Conservation (phyloP, 2,113 vertebrate genomes). For the Notarius quadriscutis region DNA sequence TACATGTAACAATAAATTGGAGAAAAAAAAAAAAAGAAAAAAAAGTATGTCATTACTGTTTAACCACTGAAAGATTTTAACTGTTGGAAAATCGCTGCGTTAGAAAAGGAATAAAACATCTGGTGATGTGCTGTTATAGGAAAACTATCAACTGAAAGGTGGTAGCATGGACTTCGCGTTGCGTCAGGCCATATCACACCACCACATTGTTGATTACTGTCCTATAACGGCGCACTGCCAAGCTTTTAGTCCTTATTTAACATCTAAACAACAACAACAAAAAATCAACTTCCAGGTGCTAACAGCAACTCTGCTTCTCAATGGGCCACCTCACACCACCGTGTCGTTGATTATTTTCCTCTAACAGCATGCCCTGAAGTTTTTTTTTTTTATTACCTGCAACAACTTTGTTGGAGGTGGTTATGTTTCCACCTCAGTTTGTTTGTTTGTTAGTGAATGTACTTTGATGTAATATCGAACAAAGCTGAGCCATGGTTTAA, state of each 20-base stretch:
- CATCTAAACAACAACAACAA: not conserved
- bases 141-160: not conserved
- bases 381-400: too few species aligned
- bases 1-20: not conserved
- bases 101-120: not conserved
- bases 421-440: too few species aligned
- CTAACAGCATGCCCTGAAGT: not conserved
- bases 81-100: not conserved
- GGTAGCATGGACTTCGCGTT: not conserved
- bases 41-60: not conserved
- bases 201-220: not conserved
- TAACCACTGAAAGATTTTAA: not conserved
- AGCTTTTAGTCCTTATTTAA: not conserved
- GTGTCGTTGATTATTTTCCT: not conserved
- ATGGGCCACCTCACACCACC: not conserved
- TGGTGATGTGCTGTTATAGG: not conserved
- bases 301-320: too few species aligned
- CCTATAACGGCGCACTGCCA: not conserved
- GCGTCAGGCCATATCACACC: not conserved
- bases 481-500: too few species aligned
- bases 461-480: too few species aligned
- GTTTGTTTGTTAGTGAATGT: too few species aligned
- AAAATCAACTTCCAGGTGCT: not conserved
- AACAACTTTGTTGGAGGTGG: too few species aligned
- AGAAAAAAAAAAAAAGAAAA: not conserved